phyloP scores from a whole-genome alignment of 2,888 invertebrate genomes.

The Ptychoptera contaminata region DNA sequence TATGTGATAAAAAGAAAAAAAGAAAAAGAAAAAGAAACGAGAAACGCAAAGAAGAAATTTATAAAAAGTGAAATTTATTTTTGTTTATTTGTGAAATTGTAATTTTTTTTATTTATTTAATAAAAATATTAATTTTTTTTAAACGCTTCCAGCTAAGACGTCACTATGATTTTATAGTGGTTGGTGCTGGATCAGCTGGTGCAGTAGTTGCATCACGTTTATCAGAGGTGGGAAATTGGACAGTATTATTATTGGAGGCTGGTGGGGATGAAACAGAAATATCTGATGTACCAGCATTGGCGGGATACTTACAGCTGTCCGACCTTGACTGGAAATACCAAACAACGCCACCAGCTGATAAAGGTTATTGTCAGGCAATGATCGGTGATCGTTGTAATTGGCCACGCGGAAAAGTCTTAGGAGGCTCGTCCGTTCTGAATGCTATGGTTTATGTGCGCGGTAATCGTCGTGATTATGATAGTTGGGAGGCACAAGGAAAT shows the following conservation, averaged over 20 bases:
- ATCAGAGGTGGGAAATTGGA: slow-evolving; percentile 68
- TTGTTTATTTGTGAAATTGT: neutral
- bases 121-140: no score
- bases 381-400: slow-evolving; percentile 75
- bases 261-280: slow-evolving; percentile 81
- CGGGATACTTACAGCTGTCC: slow-evolving; percentile 69
- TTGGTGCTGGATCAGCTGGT: slow-evolving; percentile 81
- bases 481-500: slow-evolving; percentile 71
- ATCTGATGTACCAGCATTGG: slow-evolving; percentile 71
- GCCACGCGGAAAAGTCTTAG: slow-evolving; percentile 83
- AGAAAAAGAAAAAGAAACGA: no score
- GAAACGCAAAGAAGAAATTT: no score
- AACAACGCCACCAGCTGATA: slow-evolving; percentile 60
- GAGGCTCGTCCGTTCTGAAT: slow-evolving; percentile 76
- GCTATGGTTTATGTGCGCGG: slow-evolving; percentile 88
- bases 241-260: slow-evolving; percentile 68
- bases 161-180: slow-evolving; percentile 73
- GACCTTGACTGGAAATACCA: slow-evolving; percentile 88
- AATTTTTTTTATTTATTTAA: neutral
- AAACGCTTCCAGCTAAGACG: slow-evolving; percentile 42
- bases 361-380: slow-evolving; percentile 78
- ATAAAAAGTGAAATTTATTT: no score
- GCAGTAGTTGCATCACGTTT: slow-evolving; percentile 74
- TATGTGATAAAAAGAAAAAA: neutral
- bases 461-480: slow-evolving; percentile 71